Conservation (phyloP, 2,888 invertebrate genomes). For the Ypsolopha sequella region DNA sequence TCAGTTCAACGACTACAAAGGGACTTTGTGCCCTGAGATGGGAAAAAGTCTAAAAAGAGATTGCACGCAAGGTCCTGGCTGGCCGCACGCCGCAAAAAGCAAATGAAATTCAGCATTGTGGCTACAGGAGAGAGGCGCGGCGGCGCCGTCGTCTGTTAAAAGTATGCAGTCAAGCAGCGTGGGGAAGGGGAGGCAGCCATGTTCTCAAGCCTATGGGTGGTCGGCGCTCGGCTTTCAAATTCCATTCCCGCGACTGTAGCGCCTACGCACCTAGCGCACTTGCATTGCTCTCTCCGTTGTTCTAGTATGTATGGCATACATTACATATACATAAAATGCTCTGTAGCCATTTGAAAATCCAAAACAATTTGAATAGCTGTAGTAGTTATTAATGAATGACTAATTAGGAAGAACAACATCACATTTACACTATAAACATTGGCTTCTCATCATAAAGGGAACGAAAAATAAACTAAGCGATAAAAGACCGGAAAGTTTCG, state of each 20-base stretch:
- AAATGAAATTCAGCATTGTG: constrained; percentile 66
- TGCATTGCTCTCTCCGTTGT: not conserved
- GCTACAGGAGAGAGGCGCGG: constrained; percentile 54
- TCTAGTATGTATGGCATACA: not conserved
- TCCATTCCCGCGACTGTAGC: constrained; percentile 65
- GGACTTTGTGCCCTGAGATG: not conserved
- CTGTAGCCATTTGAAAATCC: not conserved
- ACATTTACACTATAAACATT: constrained; percentile 26
- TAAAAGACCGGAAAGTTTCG: constrained; percentile 56
- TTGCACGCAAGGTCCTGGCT: constrained; percentile 25
- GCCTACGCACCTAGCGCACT: constrained; percentile 38
- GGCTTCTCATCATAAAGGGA: constrained; percentile 44
- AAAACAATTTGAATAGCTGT: no score
- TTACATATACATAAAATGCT: not conserved
- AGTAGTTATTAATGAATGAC: not conserved
- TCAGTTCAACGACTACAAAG: not conserved
- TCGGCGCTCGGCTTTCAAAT: constrained; percentile 68
- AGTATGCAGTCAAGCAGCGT: constrained; percentile 31
- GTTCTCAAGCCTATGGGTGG: constrained; percentile 70
- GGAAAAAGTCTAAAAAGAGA: constrained; percentile 16
- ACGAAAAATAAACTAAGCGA: constrained; percentile 52
- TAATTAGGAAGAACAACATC: not conserved
- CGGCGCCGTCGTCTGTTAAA: constrained; percentile 36
- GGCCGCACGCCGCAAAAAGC: constrained; percentile 40
- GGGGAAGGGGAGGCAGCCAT: constrained; percentile 61